Evolutionary conservation across 2,888 invertebrate species (phyloP), one percentile per base, ranked within the genome.

Genomic region (Nymphalis urticae): DNA sequence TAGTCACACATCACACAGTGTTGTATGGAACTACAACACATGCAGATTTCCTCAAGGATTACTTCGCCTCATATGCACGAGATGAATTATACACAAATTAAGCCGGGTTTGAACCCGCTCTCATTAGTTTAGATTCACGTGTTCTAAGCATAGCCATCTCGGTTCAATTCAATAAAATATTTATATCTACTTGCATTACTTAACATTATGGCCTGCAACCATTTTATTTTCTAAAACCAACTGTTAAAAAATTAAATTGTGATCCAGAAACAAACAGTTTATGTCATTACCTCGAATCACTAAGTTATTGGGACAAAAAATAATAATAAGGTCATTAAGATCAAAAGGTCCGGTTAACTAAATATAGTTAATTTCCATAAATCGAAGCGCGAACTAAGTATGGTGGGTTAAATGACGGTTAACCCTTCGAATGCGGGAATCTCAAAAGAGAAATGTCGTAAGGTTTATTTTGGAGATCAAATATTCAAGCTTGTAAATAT

Each of bases 321-420:
- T 6, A 71, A 51, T 66, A 64, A 77, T 75, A 77, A 74, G 72
- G 73, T 75, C 72, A 78, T 76, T 74, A 76, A 54, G 72, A 77
- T 79, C 79, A 80, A 85, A 82, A 77, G 79, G 70, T 79, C 84
- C 86, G 83, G 74, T 75, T 72, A 74, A 71, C 73, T 80, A 81
- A 85, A 83, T 80, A 81, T 79, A 72, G 82, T 82, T 82, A 80
- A 85, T 89, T 83, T 87, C 79, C 86, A 85, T 87, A 87, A 87
- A 87, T 86, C 84, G 81, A 87, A 86, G 89, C 90, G 89, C 86
- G 88, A 91, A 90, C 85, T 90, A 90, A 90, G 77, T 87, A 89
- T 88, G 86, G 85, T 75, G 77, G 75, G 69, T 75, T 84, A 84
- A 89, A 85, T 76, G 77, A 74, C 73, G 75, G 76, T 87, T 84